Percentiles rank a stretch among this genome's conserved stretches.
Evolutionary conservation across 2,113 vertebrate species (phyloP).

Genomic region (Cranoglanis bouderius): DNA sequence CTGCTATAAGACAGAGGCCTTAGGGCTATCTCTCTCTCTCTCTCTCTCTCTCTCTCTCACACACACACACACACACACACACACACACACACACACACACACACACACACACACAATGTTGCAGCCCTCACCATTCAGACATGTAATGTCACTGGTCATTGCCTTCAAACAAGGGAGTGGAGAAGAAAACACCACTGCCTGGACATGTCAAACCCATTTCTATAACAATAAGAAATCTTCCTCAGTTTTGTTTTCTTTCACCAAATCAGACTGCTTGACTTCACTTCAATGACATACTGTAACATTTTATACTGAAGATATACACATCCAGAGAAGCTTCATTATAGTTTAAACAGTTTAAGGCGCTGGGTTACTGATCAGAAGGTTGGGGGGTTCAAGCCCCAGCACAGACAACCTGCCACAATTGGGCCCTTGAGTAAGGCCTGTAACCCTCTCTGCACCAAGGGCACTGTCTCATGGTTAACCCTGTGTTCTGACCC

Average conservation of each 20-base stretch:
- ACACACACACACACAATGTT: not conserved
- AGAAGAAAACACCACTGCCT: conserved; percentile 4
- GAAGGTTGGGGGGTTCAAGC: not conserved
- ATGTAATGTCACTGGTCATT: conserved; percentile 26
- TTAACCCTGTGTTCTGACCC: not conserved
- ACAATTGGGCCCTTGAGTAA: not conserved
- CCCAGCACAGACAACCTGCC: not conserved
- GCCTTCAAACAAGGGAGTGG: not conserved
- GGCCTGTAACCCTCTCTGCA: not conserved
- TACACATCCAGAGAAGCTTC: not conserved
- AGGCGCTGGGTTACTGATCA: not conserved
- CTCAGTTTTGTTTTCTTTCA: not conserved
- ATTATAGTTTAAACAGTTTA: not conserved
- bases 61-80: conserved; percentile 6
- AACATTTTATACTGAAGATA: not conserved
- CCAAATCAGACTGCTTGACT: not conserved
- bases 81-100: not conserved
- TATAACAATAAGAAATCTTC: not conserved
- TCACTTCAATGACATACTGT: not conserved
- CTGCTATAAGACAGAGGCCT: conserved; percentile 2
- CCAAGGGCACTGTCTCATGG: not conserved
- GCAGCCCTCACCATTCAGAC: conserved; percentile 20
- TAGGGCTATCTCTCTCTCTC: conserved; percentile 1
- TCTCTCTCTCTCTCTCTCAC: not conserved
- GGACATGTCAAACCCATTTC: not conserved